A percentile compares a stretch with the other conserved stretches of the same genome.
phyloP scores from a whole-genome alignment of 2,888 invertebrate species.

The Ichneumoninae sp. region DNA sequence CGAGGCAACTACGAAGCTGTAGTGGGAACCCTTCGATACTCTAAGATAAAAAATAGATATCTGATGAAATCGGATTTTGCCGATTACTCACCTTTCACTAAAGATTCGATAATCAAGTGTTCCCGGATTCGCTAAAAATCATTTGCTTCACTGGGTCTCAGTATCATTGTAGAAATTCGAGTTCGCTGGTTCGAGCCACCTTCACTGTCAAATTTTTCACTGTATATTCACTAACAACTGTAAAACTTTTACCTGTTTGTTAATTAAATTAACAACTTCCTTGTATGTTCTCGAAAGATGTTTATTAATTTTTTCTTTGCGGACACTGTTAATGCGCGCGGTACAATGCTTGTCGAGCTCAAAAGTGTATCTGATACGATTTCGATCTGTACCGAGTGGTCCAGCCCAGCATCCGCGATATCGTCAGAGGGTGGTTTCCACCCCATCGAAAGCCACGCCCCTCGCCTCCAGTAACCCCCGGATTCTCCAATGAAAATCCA shows the following conservation, averaged over 20 bases:
- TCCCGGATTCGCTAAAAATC: constrained; percentile 19
- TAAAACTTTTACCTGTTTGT: background rate
- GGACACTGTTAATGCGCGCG: background rate
- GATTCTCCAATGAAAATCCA: constrained; percentile 70
- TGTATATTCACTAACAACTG: background rate
- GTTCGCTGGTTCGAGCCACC: background rate
- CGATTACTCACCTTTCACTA: constrained; percentile 42
- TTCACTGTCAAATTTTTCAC: constrained; percentile 30
- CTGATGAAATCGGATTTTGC: background rate
- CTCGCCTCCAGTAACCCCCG: constrained; percentile 61
- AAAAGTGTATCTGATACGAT: constrained; percentile 69
- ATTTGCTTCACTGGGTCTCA: constrained; percentile 8
- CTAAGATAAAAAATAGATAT: background rate
- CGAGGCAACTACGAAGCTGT: background rate
- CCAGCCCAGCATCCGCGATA: constrained; percentile 59
- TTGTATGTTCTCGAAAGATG: background rate
- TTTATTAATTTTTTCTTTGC: constrained; percentile 25
- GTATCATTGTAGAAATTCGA: constrained; percentile 44
- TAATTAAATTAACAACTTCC: constrained; percentile 1
- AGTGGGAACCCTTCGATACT: background rate
- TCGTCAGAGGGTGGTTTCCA: constrained; percentile 61
- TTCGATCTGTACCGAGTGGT: constrained; percentile 59
- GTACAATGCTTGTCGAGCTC: constrained; percentile 42
- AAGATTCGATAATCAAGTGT: constrained; percentile 7
- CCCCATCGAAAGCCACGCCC: constrained; percentile 70